These are phyloP conservation scores for Laticauda colubrina DNA, from an alignment of 2,113 vertebrate species.

Conservation along the genomic window DNA sequence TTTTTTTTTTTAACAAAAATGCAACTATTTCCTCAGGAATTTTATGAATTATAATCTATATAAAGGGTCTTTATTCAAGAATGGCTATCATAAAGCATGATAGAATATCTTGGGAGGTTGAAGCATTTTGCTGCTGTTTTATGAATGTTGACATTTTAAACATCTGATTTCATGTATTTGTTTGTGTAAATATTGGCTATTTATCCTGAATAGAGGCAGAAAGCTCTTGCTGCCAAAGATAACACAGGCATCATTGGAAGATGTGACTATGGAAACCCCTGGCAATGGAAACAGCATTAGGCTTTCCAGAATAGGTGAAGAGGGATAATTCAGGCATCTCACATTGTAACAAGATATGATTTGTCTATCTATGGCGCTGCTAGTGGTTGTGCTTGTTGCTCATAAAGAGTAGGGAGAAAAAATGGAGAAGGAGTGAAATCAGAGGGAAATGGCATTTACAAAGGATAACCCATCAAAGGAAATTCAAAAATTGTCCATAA, in stretches of 20 bases:
- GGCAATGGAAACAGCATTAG: neutral
- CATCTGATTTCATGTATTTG: neutral
- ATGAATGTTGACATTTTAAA: neutral
- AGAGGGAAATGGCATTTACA: neutral
- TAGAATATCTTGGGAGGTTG: neutral
- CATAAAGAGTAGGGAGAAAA: neutral
- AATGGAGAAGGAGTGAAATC: neutral
- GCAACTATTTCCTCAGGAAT: neutral
- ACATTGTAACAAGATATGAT: neutral
- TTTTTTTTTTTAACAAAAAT: neutral
- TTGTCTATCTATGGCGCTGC: neutral
- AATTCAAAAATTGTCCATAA: neutral
- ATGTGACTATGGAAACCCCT: neutral
- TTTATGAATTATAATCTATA: neutral
- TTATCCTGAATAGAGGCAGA: neutral
- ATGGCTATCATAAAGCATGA: neutral
- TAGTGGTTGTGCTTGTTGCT: neutral
- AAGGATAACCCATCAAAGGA: neutral
- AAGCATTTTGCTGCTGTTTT: neutral
- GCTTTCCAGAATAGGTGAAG: neutral
- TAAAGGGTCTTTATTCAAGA: neutral
- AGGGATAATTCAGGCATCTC: neutral
- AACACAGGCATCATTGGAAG: neutral
- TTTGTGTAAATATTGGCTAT: neutral
- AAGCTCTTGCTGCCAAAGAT: neutral